These are phyloP conservation scores for Eupithecia centaureata DNA, from an alignment of 2,888 invertebrate genomes.

Conservation along the genomic window DNA sequence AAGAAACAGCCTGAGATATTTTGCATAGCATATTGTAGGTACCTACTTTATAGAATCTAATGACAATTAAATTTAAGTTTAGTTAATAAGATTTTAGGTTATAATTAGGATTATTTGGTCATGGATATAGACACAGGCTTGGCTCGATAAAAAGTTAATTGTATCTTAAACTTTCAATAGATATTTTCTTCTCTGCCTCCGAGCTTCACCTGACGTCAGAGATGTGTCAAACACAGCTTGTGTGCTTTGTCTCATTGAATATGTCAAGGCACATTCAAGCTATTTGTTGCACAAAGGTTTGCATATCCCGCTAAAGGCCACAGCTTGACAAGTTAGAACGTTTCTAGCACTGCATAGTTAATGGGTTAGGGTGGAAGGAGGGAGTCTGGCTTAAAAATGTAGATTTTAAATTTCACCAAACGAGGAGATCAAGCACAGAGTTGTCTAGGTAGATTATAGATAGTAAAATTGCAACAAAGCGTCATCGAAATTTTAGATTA, in stretches of 20 bases:
- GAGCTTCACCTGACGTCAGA: not conserved
- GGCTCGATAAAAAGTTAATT: too few species aligned
- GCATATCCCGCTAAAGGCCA: slow-evolving; percentile 9
- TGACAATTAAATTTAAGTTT: too few species aligned
- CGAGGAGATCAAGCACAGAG: too few species aligned
- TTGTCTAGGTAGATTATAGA: too few species aligned
- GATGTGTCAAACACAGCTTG: not conserved
- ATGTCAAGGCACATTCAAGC: slow-evolving; percentile 16
- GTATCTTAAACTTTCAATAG: too few species aligned
- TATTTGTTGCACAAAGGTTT: slow-evolving; percentile 24
- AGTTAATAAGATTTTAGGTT: too few species aligned
- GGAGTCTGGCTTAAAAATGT: not conserved
- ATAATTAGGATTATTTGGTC: too few species aligned
- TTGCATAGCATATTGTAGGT: too few species aligned
- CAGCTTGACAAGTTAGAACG: not conserved
- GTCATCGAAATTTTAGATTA: too few species aligned
- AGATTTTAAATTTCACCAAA: not conserved
- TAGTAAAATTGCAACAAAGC: too few species aligned
- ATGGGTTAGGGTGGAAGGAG: not conserved
- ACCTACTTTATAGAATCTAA: too few species aligned
- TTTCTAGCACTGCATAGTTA: slow-evolving; percentile 2
- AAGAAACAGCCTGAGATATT: not conserved
- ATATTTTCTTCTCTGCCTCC: not conserved
- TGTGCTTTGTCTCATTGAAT: slow-evolving; percentile 22
- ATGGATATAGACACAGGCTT: too few species aligned